Conservation (phyloP, 2,888 invertebrate species). For the Hydrotaea diabolus region DNA sequence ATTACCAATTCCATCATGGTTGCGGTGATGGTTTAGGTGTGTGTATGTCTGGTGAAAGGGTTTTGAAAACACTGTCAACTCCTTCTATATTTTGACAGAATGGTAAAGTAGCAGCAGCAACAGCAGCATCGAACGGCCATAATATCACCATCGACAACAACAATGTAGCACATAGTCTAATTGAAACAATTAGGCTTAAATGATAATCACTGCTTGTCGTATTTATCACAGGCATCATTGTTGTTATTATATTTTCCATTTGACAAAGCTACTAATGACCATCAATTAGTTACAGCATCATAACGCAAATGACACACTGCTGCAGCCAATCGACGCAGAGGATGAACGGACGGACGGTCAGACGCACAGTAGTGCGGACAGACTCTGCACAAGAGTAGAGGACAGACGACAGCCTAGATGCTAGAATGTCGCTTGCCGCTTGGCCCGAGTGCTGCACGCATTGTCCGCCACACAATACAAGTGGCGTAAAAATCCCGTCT, state of each 20-base stretch:
- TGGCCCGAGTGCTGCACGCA: not conserved
- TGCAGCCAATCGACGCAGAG: not conserved
- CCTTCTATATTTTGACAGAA: not conserved
- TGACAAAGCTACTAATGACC: constrained; percentile 63
- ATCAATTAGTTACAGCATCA: constrained; percentile 62
- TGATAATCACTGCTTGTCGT: constrained; percentile 70
- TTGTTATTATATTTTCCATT: constrained; percentile 43
- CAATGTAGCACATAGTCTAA: constrained; percentile 59
- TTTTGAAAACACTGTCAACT: not conserved
- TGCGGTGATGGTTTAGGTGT: no score
- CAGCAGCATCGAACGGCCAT: not conserved
- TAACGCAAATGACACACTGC: constrained; percentile 22
- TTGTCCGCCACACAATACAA: not conserved
- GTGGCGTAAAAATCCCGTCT: not conserved
- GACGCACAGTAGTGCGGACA: no score
- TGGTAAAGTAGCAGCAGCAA: not conserved
- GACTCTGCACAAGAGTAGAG: no score
- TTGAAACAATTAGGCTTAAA: constrained; percentile 73
- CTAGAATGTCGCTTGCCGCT: not conserved
- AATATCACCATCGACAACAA: constrained; percentile 16
- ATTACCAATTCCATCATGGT: no score
- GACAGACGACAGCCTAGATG: not conserved
- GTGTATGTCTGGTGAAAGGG: no score
- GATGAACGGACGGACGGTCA: not conserved
- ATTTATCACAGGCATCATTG: constrained; percentile 57